Percentiles rank a stretch among this genome's conserved stretches.
These are phyloP conservation scores for Valencia hispanica DNA, from an alignment of 2,797 vertebrate species.

Conservation along the genomic window DNA sequence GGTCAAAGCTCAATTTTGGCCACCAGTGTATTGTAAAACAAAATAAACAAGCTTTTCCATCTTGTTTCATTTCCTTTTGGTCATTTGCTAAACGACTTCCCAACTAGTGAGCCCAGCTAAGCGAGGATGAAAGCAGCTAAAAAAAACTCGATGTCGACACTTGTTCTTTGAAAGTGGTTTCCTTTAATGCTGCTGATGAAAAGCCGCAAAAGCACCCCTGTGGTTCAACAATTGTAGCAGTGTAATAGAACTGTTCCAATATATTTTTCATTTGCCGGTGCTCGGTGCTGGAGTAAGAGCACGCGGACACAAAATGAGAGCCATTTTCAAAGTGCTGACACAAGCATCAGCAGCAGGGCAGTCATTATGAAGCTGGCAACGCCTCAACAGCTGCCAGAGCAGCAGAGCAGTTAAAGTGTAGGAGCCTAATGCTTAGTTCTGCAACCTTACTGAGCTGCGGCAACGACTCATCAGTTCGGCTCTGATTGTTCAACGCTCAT, in stretches of 20 bases:
- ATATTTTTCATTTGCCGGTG: constrained; percentile 63
- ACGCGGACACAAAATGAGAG: constrained; percentile 51
- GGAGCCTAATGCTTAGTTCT: constrained; percentile 54
- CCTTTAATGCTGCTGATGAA: constrained; percentile 36
- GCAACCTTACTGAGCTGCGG: constrained; percentile 39
- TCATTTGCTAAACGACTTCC: constrained; percentile 8
- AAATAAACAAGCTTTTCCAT: not conserved
- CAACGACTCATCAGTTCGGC: constrained; percentile 45
- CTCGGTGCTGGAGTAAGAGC: constrained; percentile 37
- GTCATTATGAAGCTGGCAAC: constrained; percentile 74
- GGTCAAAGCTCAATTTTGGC: not conserved
- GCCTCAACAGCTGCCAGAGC: constrained; percentile 50
- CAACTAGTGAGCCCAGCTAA: not conserved
- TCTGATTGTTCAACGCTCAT: constrained; percentile 56
- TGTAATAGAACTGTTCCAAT: constrained; percentile 43
- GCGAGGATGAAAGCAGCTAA: not conserved
- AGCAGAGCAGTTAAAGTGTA: constrained; percentile 58
- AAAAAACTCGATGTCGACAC: constrained; percentile 14
- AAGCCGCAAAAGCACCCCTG: constrained; percentile 26
- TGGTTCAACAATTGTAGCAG: constrained; percentile 38
- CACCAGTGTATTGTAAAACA: not conserved
- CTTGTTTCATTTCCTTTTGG: constrained; percentile 1
- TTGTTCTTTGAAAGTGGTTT: constrained; percentile 31
- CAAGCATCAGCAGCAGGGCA: constrained; percentile 65
- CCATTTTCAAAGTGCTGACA: constrained; percentile 77